phyloP scores from a whole-genome alignment of 2,888 invertebrate species.

The Agapetus fuscipes region DNA sequence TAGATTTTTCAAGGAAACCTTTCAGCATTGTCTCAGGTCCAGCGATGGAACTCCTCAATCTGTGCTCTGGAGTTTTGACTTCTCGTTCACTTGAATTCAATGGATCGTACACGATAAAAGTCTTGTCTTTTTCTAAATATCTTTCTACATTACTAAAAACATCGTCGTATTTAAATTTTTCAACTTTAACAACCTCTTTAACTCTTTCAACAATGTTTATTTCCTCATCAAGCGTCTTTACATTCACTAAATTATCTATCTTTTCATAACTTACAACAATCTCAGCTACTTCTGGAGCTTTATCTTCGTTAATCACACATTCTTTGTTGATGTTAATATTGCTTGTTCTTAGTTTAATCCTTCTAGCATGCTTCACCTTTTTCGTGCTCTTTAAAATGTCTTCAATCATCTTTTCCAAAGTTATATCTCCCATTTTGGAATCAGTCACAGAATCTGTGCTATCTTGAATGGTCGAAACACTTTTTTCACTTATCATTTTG shows the following conservation, averaged over 20 bases:
- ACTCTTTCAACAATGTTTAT: too few species aligned
- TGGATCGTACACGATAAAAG: constrained; percentile 40
- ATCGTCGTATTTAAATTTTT: too few species aligned
- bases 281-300: background rate
- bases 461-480: constrained; percentile 29
- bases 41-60: constrained; percentile 22
- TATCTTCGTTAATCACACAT: background rate
- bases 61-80: constrained; percentile 37
- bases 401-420: constrained; percentile 51
- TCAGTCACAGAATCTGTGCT: constrained; percentile 42
- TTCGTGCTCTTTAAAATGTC: constrained; percentile 51
- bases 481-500: constrained; percentile 31
- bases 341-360: constrained; percentile 12
- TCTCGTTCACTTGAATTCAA: constrained; percentile 43
- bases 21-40: constrained; percentile 15
- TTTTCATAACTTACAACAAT: constrained; percentile 35
- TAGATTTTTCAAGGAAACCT: constrained; percentile 9
- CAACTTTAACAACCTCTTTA: too few species aligned
- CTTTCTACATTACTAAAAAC: constrained; percentile 24
- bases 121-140: constrained; percentile 26
- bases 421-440: constrained; percentile 44
- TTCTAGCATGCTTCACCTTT: constrained; percentile 30
- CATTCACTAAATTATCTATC: constrained; percentile 38
- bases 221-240: constrained; percentile 32
- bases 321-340: constrained; percentile 20